Evolutionary conservation across 2,888 invertebrate genomes (phyloP).

Genomic region (Caenorhabditis virilis): DNA sequence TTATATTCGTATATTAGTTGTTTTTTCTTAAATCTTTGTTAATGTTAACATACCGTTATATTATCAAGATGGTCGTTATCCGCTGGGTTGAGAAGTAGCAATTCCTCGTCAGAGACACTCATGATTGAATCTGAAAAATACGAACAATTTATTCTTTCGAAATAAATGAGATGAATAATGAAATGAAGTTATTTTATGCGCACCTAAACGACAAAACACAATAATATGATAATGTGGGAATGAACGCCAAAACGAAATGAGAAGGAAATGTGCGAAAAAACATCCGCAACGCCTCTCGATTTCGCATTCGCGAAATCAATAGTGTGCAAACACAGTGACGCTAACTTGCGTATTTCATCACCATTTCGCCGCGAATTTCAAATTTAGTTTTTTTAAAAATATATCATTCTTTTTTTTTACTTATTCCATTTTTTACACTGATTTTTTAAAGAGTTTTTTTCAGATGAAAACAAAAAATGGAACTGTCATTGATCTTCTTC

Average conservation of each 20-base stretch:
- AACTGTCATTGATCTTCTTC: no score
- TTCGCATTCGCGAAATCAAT: no score
- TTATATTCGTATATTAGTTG: background rate
- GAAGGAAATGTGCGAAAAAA: no score
- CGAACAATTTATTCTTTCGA: no score
- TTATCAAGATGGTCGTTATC: slow-evolving; percentile 8
- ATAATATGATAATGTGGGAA: no score
- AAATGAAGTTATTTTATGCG: no score
- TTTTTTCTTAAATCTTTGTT: background rate
- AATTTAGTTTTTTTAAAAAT: no score
- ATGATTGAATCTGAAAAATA: slow-evolving; percentile 9
- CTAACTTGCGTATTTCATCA: slow-evolving; percentile 6
- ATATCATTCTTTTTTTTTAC: background rate
- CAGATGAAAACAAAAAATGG: background rate
- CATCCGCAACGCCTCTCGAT: no score
- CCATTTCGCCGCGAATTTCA: slow-evolving; percentile 4
- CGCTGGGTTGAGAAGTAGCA: slow-evolving; percentile 18
- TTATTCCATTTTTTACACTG: background rate
- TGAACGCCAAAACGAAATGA: no score
- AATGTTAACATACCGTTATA: slow-evolving; percentile 6
- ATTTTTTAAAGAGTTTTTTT: background rate
- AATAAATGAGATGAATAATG: no score
- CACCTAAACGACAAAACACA: no score
- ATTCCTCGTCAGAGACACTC: slow-evolving; percentile 25
- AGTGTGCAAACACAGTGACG: slow-evolving; percentile 23